Percentiles rank a stretch among this genome's conserved stretches.
Evolutionary conservation across 2,113 vertebrate genomes (phyloP).

Genomic region (Chaetodon auriga): DNA sequence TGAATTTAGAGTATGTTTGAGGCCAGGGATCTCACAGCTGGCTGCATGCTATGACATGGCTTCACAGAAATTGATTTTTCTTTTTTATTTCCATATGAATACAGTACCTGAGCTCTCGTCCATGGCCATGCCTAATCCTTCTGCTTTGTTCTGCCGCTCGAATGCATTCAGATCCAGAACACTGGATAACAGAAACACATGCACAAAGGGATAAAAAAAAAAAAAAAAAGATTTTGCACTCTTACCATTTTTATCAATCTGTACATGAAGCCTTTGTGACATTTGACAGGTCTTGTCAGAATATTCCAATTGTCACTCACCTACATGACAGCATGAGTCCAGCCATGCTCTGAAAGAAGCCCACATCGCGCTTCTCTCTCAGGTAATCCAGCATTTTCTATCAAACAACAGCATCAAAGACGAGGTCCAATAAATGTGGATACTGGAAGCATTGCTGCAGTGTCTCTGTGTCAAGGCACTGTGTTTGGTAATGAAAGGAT

Average conservation of each 20-base stretch:
- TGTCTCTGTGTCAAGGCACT: not conserved
- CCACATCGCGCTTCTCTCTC: slow-evolving; percentile 92
- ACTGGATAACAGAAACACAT: slow-evolving; percentile 73
- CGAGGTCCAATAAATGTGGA: not conserved
- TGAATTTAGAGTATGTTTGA: slow-evolving; percentile 26
- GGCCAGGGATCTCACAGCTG: slow-evolving; percentile 45
- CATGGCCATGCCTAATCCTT: slow-evolving; percentile 94
- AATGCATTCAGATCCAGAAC: slow-evolving; percentile 97
- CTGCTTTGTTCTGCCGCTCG: slow-evolving; percentile 97
- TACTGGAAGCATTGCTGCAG: not conserved
- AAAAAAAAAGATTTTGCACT: slow-evolving; percentile 15
- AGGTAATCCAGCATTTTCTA: slow-evolving; percentile 98
- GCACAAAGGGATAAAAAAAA: slow-evolving; percentile 16
- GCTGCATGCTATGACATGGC: slow-evolving; percentile 40
- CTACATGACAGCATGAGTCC: slow-evolving; percentile 95
- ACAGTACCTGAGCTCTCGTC: slow-evolving; percentile 94
- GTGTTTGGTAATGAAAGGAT: not conserved
- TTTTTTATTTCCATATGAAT: slow-evolving; percentile 63
- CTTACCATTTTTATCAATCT: slow-evolving; percentile 8
- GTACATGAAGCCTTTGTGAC: slow-evolving; percentile 18
- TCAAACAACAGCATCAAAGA: slow-evolving; percentile 68
- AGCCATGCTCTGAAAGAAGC: slow-evolving; percentile 94
- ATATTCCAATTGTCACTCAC: slow-evolving; percentile 77
- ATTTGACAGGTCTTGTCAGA: not conserved
- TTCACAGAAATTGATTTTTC: slow-evolving; percentile 37